Base-by-base conservation (phyloP, 1,140 invertebrate genomes). In the Drosophila sucinea region DNA sequence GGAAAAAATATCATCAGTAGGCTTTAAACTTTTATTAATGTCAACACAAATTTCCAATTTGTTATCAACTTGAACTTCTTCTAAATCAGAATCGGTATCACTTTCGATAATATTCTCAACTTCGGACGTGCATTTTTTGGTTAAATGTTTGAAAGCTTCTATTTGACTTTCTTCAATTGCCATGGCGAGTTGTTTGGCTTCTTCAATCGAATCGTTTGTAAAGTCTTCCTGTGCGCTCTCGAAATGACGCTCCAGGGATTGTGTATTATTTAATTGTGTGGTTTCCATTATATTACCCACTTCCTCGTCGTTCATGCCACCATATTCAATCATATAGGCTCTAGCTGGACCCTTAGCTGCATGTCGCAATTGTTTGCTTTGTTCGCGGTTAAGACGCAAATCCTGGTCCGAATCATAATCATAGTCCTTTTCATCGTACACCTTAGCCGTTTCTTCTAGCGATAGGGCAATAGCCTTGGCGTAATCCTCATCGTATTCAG, bases 251-350 rank as follows among this genome's bases (percentile, higher is more conserved):
- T 83, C 73, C 27, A 87, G 25, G 3, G 38, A 47, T 29, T 78
- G 70, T 1, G 84, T 89, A 57, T 89, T 70, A 67, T 84, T 84
- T 0, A 81, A 5, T 62, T 90, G 81, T 3, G 90, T 91, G 38
- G 67, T 55, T 29, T 91, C 90, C 65, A 92, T 66, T 47, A 87
- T 90, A 54, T 72, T 81, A 17, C 62, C 70, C 38, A 97, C 96
- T 86, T 96, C 94, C 73, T 94, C 94, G 66, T 95, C 94, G 17
- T 96, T 95, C 70, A 96, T 94, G 40, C 95, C 95, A 85, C 94
- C 96, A 75, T 96, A 94, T 84, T 96, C 96, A 78, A 95, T 93
- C 93, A 96, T 96, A 70, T 96, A 96, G 29, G 92, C 92, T 41
- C 94, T 84, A 0, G 94, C 94, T 3, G 93, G 93, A 63, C 93